phyloP scores from a whole-genome alignment of 2,113 vertebrate genomes.

The Takifugu bimaculatus region DNA sequence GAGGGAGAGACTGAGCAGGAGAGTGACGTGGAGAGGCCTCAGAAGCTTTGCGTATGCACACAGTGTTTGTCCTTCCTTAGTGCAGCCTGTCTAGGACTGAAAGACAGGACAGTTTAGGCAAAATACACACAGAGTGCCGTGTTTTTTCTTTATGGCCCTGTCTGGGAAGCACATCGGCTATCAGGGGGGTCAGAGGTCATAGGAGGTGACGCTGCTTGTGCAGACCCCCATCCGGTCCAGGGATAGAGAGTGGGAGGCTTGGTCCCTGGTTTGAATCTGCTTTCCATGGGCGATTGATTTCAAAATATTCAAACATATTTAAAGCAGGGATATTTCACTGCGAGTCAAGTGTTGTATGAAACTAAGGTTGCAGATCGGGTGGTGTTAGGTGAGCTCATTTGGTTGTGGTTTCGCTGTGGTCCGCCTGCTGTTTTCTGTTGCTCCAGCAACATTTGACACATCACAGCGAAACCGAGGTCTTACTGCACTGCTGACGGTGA shows the following conservation, averaged over 20 bases:
- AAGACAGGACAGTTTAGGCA: conserved; percentile 10
- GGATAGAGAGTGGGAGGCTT: neutral
- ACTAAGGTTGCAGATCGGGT: conserved; percentile 38
- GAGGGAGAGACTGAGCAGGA: neutral
- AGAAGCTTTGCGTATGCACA: neutral
- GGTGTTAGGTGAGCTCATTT: conserved; percentile 45
- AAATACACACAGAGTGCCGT: neutral
- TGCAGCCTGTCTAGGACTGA: conserved; percentile 18
- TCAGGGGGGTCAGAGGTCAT: conserved; percentile 42
- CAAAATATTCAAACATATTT: conserved; percentile 63
- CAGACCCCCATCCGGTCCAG: conserved; percentile 16
- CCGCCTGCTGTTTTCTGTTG: conserved; percentile 29
- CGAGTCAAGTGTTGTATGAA: conserved; percentile 23
- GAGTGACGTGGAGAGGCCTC: neutral
- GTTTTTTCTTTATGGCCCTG: conserved; percentile 22
- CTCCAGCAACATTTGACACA: conserved; percentile 41
- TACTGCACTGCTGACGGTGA: conserved; percentile 1
- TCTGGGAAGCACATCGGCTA: conserved; percentile 34
- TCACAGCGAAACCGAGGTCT: conserved; percentile 12
- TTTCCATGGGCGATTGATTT: conserved; percentile 62
- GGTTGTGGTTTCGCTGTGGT: conserved; percentile 30
- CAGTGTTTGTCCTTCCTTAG: conserved; percentile 21
- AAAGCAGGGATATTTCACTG: conserved; percentile 49
- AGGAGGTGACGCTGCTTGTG: conserved; percentile 37
- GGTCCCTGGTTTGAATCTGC: conserved; percentile 55